A percentile compares a stretch with the other conserved stretches of the same genome.
Evolutionary conservation across 2,888 invertebrate species (phyloP).

Genomic region (Crioceris asparagi): DNA sequence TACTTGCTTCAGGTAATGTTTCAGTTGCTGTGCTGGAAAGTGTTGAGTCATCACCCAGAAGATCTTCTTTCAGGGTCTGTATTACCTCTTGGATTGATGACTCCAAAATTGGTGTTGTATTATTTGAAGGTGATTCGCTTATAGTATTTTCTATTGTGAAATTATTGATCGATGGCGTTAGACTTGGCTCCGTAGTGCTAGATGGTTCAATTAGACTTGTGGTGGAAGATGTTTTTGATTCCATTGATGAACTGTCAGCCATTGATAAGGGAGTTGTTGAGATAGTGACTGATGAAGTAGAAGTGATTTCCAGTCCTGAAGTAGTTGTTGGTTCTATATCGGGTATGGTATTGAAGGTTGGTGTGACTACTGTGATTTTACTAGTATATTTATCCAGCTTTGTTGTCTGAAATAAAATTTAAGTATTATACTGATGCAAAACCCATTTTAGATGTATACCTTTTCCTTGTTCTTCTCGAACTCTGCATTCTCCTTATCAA

Average conservation of each 20-base stretch:
- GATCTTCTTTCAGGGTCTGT: constrained; percentile 26
- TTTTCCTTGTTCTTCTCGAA: constrained; percentile 37
- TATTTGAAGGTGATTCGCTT: not conserved
- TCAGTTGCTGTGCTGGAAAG: constrained; percentile 37
- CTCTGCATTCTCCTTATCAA: constrained; percentile 25
- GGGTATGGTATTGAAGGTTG: constrained; percentile 19
- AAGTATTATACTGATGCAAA: not conserved
- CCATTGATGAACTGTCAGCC: not conserved
- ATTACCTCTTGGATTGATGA: constrained; percentile 37
- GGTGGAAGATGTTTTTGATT: constrained; percentile 8
- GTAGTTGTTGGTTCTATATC: constrained; percentile 9
- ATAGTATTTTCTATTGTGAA: not conserved
- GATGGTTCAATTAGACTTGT: constrained; percentile 10
- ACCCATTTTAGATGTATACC: constrained; percentile 3
- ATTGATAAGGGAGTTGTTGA: not conserved
- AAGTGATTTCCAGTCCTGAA: not conserved
- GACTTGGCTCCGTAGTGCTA: constrained; percentile 3
- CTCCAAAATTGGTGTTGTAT: constrained; percentile 26
- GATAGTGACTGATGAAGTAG: constrained; percentile 1
- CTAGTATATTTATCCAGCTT: constrained; percentile 31
- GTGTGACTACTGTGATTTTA: constrained; percentile 21
- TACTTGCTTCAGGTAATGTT: constrained; percentile 29
- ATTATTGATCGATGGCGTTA: constrained; percentile 2
- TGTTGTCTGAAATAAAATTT: constrained; percentile 11
- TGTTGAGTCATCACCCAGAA: constrained; percentile 18